Conservation (phyloP, 2,888 invertebrate species). For the Incurvaria masculella region DNA sequence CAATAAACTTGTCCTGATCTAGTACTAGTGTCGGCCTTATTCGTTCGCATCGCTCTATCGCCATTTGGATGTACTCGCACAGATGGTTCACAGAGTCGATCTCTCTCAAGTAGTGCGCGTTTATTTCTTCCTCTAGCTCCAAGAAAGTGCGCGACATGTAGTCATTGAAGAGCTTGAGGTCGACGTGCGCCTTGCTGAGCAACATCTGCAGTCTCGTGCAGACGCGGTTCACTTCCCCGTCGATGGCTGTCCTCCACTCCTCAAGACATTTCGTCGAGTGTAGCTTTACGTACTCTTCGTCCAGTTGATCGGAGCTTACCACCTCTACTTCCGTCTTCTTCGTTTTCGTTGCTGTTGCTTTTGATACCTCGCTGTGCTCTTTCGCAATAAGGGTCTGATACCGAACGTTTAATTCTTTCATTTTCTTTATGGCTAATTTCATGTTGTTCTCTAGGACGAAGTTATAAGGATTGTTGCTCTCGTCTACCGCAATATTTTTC, state of each 20-base stretch:
- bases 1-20: conserved; percentile 46
- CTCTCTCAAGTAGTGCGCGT: conserved; percentile 42
- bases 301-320: conserved; percentile 7
- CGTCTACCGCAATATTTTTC: conserved; percentile 36
- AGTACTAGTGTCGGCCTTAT: conserved; percentile 46
- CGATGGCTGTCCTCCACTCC: conserved; percentile 57
- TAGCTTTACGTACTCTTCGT: conserved; percentile 34
- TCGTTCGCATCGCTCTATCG: conserved; percentile 44
- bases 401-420: conserved; percentile 34
- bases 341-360: conserved; percentile 29
- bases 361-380: conserved; percentile 38
- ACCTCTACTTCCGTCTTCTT: conserved; percentile 29
- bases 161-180: conserved; percentile 43
- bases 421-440: conserved; percentile 33
- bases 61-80: conserved; percentile 49
- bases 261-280: conserved; percentile 44
- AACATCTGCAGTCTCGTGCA: conserved; percentile 37
- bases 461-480: conserved; percentile 43
- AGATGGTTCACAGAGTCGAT: conserved; percentile 48
- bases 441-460: conserved; percentile 40
- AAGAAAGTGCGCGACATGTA: conserved; percentile 40
- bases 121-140: conserved; percentile 40
- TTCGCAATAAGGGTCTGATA: conserved; percentile 32
- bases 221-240: conserved; percentile 54
- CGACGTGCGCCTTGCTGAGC: conserved; percentile 35